Percentiles rank a stretch among this genome's conserved stretches.
phyloP scores from a whole-genome alignment of 2,113 vertebrate genomes.

The Lipotes vexillifer region DNA sequence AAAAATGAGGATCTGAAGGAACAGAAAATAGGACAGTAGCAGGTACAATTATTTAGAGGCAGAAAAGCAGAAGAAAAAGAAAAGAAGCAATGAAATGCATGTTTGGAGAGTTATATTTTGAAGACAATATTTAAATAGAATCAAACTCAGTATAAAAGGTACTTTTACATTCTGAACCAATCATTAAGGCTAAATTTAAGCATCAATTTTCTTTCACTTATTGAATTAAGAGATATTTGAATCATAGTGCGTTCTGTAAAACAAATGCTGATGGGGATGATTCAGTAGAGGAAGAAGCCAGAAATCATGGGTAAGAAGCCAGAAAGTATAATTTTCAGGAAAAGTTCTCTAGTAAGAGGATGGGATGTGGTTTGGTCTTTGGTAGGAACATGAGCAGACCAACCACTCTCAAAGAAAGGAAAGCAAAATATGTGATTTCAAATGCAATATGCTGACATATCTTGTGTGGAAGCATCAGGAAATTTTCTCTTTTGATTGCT shows the following conservation, averaged over 20 bases:
- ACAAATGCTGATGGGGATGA: not conserved
- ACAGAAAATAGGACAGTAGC: not conserved
- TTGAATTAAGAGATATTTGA: not conserved
- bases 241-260: not conserved
- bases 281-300: not conserved
- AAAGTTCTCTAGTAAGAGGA: not conserved
- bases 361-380: not conserved
- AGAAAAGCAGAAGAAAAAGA: not conserved
- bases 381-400: not conserved
- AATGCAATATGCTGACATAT: not conserved
- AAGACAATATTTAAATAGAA: not conserved
- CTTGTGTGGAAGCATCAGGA: not conserved
- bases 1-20: not conserved
- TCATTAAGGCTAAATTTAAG: not conserved
- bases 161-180: not conserved
- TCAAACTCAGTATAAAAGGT: not conserved
- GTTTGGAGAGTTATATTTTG: not conserved
- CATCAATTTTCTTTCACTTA: not conserved
- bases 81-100: not conserved
- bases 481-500: not conserved
- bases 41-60: not conserved
- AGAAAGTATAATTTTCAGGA: not conserved
- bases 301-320: not conserved
- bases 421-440: not conserved
- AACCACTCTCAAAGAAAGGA: not conserved